Conservation (phyloP, 2,797 vertebrate species). For the Xyrichtys novacula region DNA sequence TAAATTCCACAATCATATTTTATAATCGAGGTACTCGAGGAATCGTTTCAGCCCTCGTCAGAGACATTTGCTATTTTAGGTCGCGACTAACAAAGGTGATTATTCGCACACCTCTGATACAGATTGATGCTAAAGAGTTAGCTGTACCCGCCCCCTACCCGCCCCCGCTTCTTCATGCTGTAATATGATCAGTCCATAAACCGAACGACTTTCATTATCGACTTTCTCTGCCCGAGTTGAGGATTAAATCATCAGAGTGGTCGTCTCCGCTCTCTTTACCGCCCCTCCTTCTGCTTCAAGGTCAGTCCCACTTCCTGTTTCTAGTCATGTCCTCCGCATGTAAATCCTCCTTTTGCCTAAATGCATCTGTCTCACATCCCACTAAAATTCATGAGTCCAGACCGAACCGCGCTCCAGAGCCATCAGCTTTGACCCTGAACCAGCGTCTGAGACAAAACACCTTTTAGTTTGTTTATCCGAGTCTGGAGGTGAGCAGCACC, state of each 20-base stretch:
- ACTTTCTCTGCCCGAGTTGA: neutral
- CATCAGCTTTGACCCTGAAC: slow-evolving; percentile 45
- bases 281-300: neutral
- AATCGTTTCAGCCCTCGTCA: no score
- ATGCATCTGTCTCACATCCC: slow-evolving; percentile 6
- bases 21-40: no score
- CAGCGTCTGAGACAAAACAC: neutral
- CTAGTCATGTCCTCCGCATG: neutral
- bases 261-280: neutral
- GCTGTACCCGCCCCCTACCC: no score
- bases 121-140: no score
- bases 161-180: neutral
- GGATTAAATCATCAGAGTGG: neutral
- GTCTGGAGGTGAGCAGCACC: slow-evolving; percentile 24
- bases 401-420: neutral
- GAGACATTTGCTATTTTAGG: no score
- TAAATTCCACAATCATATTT: no score
- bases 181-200: neutral
- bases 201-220: no score
- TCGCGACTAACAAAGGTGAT: no score
- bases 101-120: no score
- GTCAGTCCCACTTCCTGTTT: neutral
- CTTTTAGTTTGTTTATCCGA: slow-evolving; percentile 47
- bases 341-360: neutral
- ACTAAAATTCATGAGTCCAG: neutral